Evolutionary conservation across 2,113 vertebrate genomes (phyloP).

Genomic region (Percopsis transmontana): DNA sequence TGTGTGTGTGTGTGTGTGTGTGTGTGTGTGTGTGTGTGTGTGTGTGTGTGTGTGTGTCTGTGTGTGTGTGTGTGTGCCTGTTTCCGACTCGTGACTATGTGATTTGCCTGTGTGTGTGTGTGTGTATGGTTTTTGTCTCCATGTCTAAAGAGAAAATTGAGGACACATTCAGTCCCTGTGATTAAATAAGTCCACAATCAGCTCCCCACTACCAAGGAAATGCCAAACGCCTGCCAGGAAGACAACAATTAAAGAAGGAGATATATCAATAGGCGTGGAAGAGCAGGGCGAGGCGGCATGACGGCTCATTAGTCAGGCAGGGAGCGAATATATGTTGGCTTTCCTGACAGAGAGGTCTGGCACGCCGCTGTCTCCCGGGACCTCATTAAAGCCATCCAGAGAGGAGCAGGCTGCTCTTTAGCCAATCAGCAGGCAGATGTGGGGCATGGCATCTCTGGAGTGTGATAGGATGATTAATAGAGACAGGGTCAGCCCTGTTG

Average conservation of each 20-base stretch:
- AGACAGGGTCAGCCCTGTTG: neutral
- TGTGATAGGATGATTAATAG: conserved; percentile 31
- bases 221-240: neutral
- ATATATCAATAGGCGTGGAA: neutral
- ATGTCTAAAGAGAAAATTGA: neutral
- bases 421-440: conserved; percentile 20
- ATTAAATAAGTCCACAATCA: neutral
- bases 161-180: neutral
- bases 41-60: neutral
- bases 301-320: conserved; percentile 14
- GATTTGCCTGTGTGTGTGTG: neutral
- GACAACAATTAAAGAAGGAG: neutral
- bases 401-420: neutral
- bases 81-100: neutral
- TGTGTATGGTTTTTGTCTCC: neutral
- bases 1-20: neutral
- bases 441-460: neutral
- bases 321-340: neutral
- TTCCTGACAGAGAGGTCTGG: neutral
- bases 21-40: conserved; percentile 1
- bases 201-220: too few relatives aligned
- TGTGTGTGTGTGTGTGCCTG: neutral
- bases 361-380: neutral
- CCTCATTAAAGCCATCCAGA: conserved; percentile 3
- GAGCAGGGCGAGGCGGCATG: neutral